Base-by-base conservation (phyloP, 2,888 invertebrate genomes). In the Ormyrus rosae region DNA sequence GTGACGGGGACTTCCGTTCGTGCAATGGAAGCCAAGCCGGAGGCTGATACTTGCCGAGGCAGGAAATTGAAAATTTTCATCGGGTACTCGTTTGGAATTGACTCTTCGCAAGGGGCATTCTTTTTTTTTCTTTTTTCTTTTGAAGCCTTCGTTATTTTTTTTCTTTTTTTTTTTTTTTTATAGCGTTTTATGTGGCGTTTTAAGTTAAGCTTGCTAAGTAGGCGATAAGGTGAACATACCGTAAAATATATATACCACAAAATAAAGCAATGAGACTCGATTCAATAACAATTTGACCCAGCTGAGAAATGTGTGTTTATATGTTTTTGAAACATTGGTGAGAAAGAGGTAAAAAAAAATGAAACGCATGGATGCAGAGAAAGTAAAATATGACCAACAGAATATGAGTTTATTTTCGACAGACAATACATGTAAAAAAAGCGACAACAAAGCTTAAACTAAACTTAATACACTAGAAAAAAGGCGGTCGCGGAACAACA, bases 321-420 rank as follows among this genome's bases (percentile, higher is more conserved):
- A 34, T 34, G 34, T 34, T 34, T 34, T 34, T 53, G 13, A 60
- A 19, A 3, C 7, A 10, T 5, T n/a, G 64, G 65, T 48, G 58
- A 70, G 50, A 75, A 60, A 19, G 8, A 51, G 68, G 56, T 45
- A 63, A 71, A 67, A 61, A 58, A 34, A 61, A 72, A 80, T 72
- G 80, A 74, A 58, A 63, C 34, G 45, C 55, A 76, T 9, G 64
- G 34, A 72, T 51, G 60, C 11, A 45, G 8, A 78, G 60, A 78
- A 78, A 77, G 34, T 70, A 72, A 78, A 74, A 74, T 61, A 61
- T 74, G 65, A 74, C 19, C 61, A 70, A 78, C 69, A 78, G 64
- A 70, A 74, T 67, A 10, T 78, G 81, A 78, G 34, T 81, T 81
- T 81, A 81, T 81, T 81, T 53, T 63, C 58, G 51, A 67, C 50